Evolutionary conservation across 1,140 invertebrate genomes (phyloP), one percentile per base, ranked within the genome.

Genomic region (Tenebrio molitor): DNA sequence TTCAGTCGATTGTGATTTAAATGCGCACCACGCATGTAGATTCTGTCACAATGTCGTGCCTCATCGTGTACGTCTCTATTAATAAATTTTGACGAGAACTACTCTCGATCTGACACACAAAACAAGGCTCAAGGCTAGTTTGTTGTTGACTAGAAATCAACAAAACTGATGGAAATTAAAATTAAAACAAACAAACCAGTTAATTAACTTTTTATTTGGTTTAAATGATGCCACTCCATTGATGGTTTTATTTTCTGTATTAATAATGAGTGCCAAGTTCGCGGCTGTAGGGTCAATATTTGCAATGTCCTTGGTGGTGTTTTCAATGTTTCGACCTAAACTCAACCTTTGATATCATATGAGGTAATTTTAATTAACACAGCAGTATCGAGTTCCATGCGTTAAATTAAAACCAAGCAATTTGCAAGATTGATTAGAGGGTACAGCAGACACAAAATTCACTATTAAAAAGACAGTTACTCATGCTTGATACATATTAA

Each of bases 121-220:
- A 58, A 58, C 50, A 58, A 58, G 12, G n/a, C 19, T n/a, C 50
- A 58, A 58, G 50, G 50, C 23, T 15, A n/a, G 36, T 7, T 39
- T 7, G n/a, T 39, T 39, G 12, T 39, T 33, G 4, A 39, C 36
- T 12, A 12, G 36, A 12, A 7, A 39, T 12, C 12, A 39, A 39
- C 36, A 39, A 39, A 12, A 39, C n/a, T 2, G 36, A 39, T 2
- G 4, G 2, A 39, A 39, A 39, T 39, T 39, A 5, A 39, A 39
- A 39, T 39, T 12, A 39, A 39, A 39, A 39, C n/a, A 39, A 39
- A 39, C 36, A 39, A 39, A n/a, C n/a, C n/a, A n/a, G n/a, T n/a
- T n/a, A n/a, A n/a, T n/a, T n/a, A n/a, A n/a, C n/a, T n/a, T n/a
- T n/a, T n/a, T n/a, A n/a, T n/a, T n/a, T n/a, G n/a, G n/a, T n/a